phyloP scores from a whole-genome alignment of 2,888 invertebrate species.

The Athalia cordata region DNA sequence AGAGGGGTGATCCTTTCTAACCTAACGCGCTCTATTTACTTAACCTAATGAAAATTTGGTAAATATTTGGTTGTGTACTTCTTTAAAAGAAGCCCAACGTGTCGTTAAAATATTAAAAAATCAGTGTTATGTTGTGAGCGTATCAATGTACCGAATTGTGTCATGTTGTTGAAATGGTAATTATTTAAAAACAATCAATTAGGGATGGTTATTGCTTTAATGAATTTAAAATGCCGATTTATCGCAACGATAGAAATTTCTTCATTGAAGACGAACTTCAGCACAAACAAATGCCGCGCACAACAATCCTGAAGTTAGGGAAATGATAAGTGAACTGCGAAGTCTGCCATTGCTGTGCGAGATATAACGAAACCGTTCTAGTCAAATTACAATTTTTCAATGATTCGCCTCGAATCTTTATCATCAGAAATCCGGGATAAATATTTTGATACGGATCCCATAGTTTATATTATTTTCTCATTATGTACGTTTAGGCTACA shows the following conservation, averaged over 20 bases:
- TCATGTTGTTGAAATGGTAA: conserved; percentile 52
- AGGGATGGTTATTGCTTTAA: conserved; percentile 16
- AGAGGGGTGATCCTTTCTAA: conserved; percentile 25
- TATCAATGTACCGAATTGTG: conserved; percentile 50
- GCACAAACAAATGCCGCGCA: conserved; percentile 71
- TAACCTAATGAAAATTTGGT: conserved; percentile 52
- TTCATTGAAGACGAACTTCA: conserved; percentile 69
- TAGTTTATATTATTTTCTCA: neutral
- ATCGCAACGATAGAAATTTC: conserved; percentile 52
- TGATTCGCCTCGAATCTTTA: neutral
- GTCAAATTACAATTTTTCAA: conserved; percentile 1
- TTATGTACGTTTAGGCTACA: neutral
- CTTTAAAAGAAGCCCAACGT: neutral
- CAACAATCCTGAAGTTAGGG: conserved; percentile 72
- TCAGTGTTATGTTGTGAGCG: conserved; percentile 43
- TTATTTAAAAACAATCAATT: conserved; percentile 36
- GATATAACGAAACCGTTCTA: conserved; percentile 13
- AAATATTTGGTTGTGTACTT: conserved; percentile 15
- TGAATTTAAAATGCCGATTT: conserved; percentile 42
- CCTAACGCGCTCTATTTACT: conserved; percentile 34
- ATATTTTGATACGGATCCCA: neutral
- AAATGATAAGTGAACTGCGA: conserved; percentile 53
- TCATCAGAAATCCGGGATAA: neutral
- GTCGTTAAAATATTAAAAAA: conserved; percentile 24
- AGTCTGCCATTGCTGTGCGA: conserved; percentile 50